A percentile compares a stretch with the other conserved stretches of the same genome.
These are phyloP conservation scores for Hermaeophaga mercurialis DNA, from an alignment of 2,888 invertebrate genomes.

Conservation along the genomic window DNA sequence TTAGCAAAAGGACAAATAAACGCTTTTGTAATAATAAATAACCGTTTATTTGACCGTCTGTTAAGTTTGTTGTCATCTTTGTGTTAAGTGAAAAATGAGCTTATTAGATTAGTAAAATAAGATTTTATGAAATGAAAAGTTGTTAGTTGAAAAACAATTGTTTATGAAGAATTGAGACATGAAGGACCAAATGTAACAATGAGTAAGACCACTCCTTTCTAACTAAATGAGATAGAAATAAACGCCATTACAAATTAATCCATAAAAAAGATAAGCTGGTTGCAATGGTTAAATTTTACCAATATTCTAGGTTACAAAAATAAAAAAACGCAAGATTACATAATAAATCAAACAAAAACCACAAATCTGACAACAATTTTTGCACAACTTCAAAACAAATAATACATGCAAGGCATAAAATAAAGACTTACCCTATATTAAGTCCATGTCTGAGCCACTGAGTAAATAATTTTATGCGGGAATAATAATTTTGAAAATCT, in stretches of 20 bases:
- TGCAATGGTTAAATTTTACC: neutral
- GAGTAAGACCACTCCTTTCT: too few species aligned
- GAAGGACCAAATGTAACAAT: too few species aligned
- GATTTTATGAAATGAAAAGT: neutral
- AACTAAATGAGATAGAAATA: too few species aligned
- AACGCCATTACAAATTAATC: too few species aligned
- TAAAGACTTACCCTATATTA: slow-evolving; percentile 44
- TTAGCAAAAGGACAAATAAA: too few species aligned
- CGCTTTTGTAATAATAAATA: too few species aligned
- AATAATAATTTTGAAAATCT: slow-evolving; percentile 33
- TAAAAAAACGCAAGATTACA: slow-evolving; percentile 24
- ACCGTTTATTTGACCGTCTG: neutral
- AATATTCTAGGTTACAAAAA: neutral
- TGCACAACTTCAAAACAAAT: slow-evolving; percentile 42
- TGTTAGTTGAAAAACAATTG: neutral
- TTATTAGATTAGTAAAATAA: slow-evolving; percentile 7
- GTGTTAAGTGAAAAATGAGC: slow-evolving; percentile 9
- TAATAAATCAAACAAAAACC: slow-evolving; percentile 31
- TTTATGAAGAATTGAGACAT: slow-evolving; percentile 1
- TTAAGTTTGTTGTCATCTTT: slow-evolving; percentile 19
- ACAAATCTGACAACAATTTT: slow-evolving; percentile 55
- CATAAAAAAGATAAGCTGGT: too few species aligned
- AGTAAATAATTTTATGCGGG: slow-evolving; percentile 2
- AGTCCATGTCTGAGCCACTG: slow-evolving; percentile 18
- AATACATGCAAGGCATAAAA: slow-evolving; percentile 34